These are phyloP conservation scores for Scarus forsteni DNA, from an alignment of 2,797 vertebrate species.

Conservation along the genomic window DNA sequence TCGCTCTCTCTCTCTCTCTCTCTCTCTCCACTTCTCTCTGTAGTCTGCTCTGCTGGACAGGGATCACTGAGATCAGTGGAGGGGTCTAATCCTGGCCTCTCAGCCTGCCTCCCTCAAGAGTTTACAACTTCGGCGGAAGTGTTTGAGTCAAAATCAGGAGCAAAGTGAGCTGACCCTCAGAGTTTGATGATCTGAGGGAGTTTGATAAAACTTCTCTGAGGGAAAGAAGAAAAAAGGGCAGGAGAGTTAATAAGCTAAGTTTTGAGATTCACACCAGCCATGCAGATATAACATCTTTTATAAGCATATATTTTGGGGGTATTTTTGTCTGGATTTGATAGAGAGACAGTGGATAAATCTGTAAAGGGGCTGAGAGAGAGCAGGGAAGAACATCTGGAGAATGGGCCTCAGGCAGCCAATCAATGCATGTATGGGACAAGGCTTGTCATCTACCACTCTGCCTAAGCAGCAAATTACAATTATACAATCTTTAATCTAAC, in stretches of 20 bases:
- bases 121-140: conserved; percentile 9
- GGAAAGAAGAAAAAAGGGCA: neutral
- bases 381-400: too few species aligned
- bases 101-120: conserved; percentile 18
- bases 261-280: neutral
- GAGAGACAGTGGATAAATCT: too few species aligned
- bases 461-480: too few species aligned
- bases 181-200: neutral
- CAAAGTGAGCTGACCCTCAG: neutral
- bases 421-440: too few species aligned
- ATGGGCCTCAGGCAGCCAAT: too few species aligned
- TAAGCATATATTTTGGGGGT: too few species aligned
- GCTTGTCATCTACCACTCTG: too few species aligned
- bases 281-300: too few species aligned
- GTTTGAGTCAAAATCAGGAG: conserved; percentile 15
- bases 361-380: too few species aligned
- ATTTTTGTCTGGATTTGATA: too few species aligned
- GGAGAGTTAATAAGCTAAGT: neutral
- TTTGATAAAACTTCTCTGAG: neutral
- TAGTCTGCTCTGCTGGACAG: conserved; percentile 20
- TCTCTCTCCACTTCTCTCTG: conserved; percentile 3
- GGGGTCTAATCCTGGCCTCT: conserved; percentile 49
- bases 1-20: conserved; percentile 27
- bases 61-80: conserved; percentile 45
- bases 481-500: too few species aligned